These are phyloP conservation scores for Petrocephalus zakoni DNA, from an alignment of 2,113 vertebrate genomes.

Conservation along the genomic window DNA sequence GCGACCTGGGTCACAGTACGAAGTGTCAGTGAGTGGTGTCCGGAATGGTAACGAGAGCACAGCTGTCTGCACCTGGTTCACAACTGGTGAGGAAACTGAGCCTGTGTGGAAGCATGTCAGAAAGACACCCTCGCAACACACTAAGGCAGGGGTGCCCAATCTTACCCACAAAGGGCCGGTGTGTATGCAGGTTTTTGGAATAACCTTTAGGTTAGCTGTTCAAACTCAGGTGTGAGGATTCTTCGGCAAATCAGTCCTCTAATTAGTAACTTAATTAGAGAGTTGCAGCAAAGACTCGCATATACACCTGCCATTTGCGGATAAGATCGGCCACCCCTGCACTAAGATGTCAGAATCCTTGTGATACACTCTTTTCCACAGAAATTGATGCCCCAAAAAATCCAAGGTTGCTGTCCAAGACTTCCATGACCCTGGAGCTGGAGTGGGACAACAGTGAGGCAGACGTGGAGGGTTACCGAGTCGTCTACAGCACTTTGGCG, in stretches of 20 bases:
- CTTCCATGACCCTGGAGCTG: slow-evolving; percentile 74
- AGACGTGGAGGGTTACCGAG: slow-evolving; percentile 76
- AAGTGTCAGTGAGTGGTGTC: slow-evolving; percentile 74
- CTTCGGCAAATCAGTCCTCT: no score
- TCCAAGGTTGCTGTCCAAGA: slow-evolving; percentile 73
- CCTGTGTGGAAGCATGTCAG: neutral
- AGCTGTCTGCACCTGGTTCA: slow-evolving; percentile 72
- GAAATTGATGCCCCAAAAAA: slow-evolving; percentile 97
- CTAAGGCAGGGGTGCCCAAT: no score
- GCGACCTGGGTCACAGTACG: slow-evolving; percentile 77
- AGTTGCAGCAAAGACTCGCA: no score
- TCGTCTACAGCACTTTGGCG: slow-evolving; percentile 92
- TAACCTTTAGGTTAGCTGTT: no score
- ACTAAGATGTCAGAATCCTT: neutral
- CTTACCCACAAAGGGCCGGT: no score
- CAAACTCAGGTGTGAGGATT: no score
- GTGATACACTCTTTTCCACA: slow-evolving; percentile 53
- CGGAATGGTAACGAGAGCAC: slow-evolving; percentile 77
- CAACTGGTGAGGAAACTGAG: slow-evolving; percentile 72
- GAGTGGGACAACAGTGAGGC: slow-evolving; percentile 98
- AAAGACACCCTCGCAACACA: neutral
- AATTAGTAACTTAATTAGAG: no score
- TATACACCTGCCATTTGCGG: no score
- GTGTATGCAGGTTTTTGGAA: no score
- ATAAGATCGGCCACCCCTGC: no score